Percentiles rank a stretch among this genome's conserved stretches.
Evolutionary conservation across 2,888 invertebrate species (phyloP).

Genomic region (Ophonus ardosiacus): DNA sequence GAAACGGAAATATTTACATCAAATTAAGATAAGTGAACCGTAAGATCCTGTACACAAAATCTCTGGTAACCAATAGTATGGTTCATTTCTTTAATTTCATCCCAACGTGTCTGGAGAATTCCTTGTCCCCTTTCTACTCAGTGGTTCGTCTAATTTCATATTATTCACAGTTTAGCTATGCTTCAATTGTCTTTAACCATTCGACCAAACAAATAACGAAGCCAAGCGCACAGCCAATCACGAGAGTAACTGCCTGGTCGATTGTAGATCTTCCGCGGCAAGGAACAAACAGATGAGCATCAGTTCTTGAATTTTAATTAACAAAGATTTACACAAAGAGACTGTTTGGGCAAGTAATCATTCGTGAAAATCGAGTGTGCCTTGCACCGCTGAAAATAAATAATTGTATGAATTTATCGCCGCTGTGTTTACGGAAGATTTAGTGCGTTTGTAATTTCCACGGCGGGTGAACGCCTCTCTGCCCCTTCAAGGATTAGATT

Average conservation of each 20-base stretch:
- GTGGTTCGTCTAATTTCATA: conserved; percentile 64
- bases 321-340: conserved; percentile 73
- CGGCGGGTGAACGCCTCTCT: conserved; percentile 43
- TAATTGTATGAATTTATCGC: conserved; percentile 64
- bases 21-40: neutral
- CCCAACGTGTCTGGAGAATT: conserved; percentile 33
- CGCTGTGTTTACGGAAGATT: conserved; percentile 58
- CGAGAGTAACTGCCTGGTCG: conserved; percentile 20
- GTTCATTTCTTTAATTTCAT: conserved; percentile 69
- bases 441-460: conserved; percentile 57
- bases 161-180: conserved; percentile 63
- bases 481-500: conserved; percentile 47
- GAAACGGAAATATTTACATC: conserved; percentile 45
- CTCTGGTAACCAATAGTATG: conserved; percentile 67
- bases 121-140: conserved; percentile 51
- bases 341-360: conserved; percentile 65
- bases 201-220: conserved; percentile 8
- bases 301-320: conserved; percentile 71
- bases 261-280: conserved; percentile 62
- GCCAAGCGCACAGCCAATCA: neutral
- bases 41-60: conserved; percentile 1
- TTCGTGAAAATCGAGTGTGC: conserved; percentile 62
- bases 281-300: conserved; percentile 64
- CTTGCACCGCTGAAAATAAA: conserved; percentile 60
- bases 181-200: conserved; percentile 62